A percentile compares a stretch with the other conserved stretches of the same genome.
Evolutionary conservation across 2,888 invertebrate genomes (phyloP).

Genomic region (Archips crataeganus): DNA sequence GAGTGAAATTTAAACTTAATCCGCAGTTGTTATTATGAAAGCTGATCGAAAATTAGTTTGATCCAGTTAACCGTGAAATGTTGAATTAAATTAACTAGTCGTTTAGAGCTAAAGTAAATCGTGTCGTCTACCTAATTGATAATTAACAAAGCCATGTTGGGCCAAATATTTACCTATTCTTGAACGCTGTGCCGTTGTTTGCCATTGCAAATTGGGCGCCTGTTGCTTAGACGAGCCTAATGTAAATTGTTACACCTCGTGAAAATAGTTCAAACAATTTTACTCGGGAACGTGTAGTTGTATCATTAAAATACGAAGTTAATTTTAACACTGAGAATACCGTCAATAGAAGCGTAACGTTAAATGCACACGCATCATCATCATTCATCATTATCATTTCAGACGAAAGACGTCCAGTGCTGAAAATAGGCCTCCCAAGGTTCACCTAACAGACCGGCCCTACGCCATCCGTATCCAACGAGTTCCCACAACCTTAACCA

Average conservation of each 20-base stretch:
- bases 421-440: too few species aligned
- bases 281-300: not conserved
- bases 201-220: constrained; percentile 1
- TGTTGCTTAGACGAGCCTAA: constrained; percentile 1
- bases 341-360: too few species aligned
- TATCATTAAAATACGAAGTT: not conserved
- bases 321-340: too few species aligned
- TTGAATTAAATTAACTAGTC: constrained; percentile 15
- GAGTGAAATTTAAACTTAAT: constrained; percentile 2
- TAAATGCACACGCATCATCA: too few species aligned
- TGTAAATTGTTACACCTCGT: not conserved
- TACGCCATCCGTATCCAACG: too few species aligned
- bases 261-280: not conserved
- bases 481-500: too few species aligned
- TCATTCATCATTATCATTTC: too few species aligned
- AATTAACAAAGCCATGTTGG: constrained; percentile 18
- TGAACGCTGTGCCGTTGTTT: constrained; percentile 26
- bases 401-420: too few species aligned
- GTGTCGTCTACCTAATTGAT: constrained; percentile 16
- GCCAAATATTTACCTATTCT: constrained; percentile 28
- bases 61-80: constrained; percentile 2
- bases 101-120: constrained; percentile 8
- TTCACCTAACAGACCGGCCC: too few species aligned
- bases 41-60: not conserved
- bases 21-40: not conserved